These are phyloP conservation scores for Xiphias gladius DNA, from an alignment of 2,113 vertebrate species.

Conservation along the genomic window DNA sequence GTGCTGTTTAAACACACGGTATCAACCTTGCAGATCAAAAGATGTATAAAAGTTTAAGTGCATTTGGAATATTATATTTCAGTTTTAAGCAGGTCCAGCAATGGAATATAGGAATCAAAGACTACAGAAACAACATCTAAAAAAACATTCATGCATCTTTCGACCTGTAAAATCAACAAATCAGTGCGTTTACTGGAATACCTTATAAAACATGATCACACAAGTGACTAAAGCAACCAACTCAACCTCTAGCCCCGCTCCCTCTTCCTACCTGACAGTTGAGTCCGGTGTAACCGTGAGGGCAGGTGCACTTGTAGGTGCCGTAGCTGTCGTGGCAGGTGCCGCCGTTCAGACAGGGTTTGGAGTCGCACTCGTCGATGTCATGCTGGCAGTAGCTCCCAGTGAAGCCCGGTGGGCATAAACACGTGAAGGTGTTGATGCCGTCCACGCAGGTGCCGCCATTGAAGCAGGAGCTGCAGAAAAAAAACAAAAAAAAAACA, in stretches of 20 bases:
- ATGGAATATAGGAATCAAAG: neutral
- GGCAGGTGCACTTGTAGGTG: conserved; percentile 95
- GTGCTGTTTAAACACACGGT: neutral
- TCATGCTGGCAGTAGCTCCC: conserved; percentile 97
- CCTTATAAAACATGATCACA: too few species aligned
- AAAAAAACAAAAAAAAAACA: neutral
- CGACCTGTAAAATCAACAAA: too few species aligned
- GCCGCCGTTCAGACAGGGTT: conserved; percentile 93
- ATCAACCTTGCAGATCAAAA: neutral
- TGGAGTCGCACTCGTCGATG: conserved; percentile 96
- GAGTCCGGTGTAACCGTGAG: conserved; percentile 93
- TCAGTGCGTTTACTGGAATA: too few species aligned
- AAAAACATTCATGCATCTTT: too few species aligned
- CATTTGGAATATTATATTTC: neutral
- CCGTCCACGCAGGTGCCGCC: conserved; percentile 94
- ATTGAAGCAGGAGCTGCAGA: conserved; percentile 94
- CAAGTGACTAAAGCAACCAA: too few species aligned
- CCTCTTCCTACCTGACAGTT: conserved; percentile 92
- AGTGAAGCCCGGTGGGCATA: conserved; percentile 92
- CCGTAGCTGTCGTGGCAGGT: conserved; percentile 97
- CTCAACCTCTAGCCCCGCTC: too few species aligned
- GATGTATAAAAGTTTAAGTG: neutral
- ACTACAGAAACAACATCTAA: too few species aligned
- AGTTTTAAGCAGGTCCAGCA: neutral
- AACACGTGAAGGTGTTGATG: conserved; percentile 94